phyloP scores from a whole-genome alignment of 1,140 invertebrate genomes.

The Sarcophaga bullata region DNA sequence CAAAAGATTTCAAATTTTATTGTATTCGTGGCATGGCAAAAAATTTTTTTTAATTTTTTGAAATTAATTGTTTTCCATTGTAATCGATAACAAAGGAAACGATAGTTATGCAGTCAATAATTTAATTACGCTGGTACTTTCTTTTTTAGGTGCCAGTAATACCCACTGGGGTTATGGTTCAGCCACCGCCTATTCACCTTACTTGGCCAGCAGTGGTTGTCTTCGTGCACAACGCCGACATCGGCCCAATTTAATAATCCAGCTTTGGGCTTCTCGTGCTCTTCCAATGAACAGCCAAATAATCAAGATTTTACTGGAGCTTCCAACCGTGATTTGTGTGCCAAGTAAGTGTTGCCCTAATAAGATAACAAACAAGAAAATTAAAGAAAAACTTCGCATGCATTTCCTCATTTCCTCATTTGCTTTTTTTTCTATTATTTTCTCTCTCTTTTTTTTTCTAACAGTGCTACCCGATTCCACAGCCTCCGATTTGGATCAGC shows the following conservation, averaged over 20 bases:
- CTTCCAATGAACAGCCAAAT: conserved; percentile 76
- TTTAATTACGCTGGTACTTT: neutral
- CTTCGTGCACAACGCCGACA: conserved; percentile 74
- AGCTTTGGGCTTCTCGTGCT: conserved; percentile 72
- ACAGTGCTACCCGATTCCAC: conserved; percentile 79
- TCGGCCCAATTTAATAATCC: conserved; percentile 75
- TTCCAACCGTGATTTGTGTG: conserved; percentile 65
- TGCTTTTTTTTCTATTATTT: too few species aligned
- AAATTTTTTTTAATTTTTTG: neutral
- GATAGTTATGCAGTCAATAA: neutral
- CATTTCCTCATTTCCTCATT: neutral
- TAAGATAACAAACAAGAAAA: neutral
- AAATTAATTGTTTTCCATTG: too few species aligned
- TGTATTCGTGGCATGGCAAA: neutral
- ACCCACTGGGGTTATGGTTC: conserved; percentile 85
- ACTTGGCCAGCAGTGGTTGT: conserved; percentile 74
- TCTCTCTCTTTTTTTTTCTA: conserved; percentile 29
- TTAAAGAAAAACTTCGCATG: neutral
- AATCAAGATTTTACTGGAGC: conserved; percentile 74
- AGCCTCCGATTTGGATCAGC: conserved; percentile 80
- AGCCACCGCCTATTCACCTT: conserved; percentile 83
- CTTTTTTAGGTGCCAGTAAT: conserved; percentile 80
- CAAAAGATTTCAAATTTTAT: too few species aligned
- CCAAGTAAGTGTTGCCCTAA: conserved; percentile 57
- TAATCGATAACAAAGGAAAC: neutral